Evolutionary conservation across 2,797 vertebrate species (phyloP).

Genomic region (Mormyrus proboscirostris): DNA sequence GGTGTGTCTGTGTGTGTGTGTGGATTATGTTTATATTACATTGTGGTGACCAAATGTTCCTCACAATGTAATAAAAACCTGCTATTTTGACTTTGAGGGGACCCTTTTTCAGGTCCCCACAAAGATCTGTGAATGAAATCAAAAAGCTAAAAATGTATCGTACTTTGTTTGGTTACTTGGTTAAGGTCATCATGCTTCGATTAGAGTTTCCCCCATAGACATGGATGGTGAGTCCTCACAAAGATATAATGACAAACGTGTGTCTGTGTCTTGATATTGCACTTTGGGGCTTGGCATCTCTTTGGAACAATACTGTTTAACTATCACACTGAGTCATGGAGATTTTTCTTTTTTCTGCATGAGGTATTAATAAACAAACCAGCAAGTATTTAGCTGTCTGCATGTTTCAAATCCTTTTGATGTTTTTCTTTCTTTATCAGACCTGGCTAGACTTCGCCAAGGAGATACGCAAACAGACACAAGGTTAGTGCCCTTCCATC

Average conservation of each 20-base stretch:
- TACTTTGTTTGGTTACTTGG: not conserved
- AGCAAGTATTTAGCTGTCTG: not conserved
- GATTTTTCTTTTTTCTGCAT: not conserved
- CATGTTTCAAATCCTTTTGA: not conserved
- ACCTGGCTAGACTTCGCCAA: conserved; percentile 90
- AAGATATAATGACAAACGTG: not conserved
- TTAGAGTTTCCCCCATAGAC: not conserved
- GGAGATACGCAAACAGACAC: conserved; percentile 87
- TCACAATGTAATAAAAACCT: not conserved
- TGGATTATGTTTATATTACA: not conserved
- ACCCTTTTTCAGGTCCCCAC: not conserved
- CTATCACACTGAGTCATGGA: not conserved
- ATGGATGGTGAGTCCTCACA: not conserved
- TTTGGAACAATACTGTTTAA: not conserved
- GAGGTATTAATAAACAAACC: not conserved
- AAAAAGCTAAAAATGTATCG: not conserved
- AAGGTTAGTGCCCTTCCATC: conserved; percentile 62
- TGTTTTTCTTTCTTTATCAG: conserved; percentile 55
- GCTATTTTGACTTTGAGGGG: not conserved
- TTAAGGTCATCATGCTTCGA: not conserved
- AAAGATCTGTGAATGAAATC: not conserved
- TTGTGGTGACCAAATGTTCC: not conserved
- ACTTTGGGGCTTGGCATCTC: not conserved
- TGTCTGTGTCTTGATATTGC: not conserved
- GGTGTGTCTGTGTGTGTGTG: not conserved